Percentiles rank a stretch among this genome's conserved stretches.
These are phyloP conservation scores for Drosophila sturtevanti DNA, from an alignment of 1,140 invertebrate genomes.

Conservation along the genomic window DNA sequence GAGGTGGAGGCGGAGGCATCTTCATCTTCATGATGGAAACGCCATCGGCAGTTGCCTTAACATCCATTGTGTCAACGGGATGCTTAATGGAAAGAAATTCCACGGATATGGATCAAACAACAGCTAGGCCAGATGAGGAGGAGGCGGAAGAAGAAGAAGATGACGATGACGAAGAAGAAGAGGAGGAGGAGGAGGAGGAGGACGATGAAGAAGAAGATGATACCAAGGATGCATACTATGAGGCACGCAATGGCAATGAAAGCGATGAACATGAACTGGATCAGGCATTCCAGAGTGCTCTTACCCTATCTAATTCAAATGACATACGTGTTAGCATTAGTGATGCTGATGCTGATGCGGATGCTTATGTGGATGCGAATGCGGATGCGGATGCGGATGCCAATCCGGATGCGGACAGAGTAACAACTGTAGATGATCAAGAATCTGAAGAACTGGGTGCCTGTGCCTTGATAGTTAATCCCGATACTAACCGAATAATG, in stretches of 20 bases:
- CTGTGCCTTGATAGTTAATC: not conserved
- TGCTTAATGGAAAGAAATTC: constrained; percentile 27
- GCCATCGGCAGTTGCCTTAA: constrained; percentile 30
- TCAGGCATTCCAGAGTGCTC: constrained; percentile 63
- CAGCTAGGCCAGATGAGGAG: constrained; percentile 13
- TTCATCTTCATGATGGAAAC: constrained; percentile 39
- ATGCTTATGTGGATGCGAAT: not conserved
- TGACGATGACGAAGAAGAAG: constrained; percentile 35
- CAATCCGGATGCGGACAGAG: not conserved
- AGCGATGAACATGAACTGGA: constrained; percentile 72
- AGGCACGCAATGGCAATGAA: constrained; percentile 65
- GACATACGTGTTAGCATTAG: constrained; percentile 63
- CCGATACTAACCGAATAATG: not conserved
- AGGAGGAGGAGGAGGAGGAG: constrained; percentile 28
- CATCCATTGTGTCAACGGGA: constrained; percentile 27
- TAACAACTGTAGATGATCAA: not conserved
- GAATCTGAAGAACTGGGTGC: constrained; percentile 13
- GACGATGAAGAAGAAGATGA: constrained; percentile 60
- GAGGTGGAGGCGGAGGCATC: not conserved
- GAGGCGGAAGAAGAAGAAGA: constrained; percentile 30
- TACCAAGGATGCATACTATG: constrained; percentile 63
- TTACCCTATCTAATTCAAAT: constrained; percentile 60
- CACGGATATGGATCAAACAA: constrained; percentile 25
- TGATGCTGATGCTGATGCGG: constrained; percentile 45
- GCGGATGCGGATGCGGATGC: not conserved